Conservation (phyloP, 2,113 vertebrate genomes). For the Cyphomyrus discorhynchus region DNA sequence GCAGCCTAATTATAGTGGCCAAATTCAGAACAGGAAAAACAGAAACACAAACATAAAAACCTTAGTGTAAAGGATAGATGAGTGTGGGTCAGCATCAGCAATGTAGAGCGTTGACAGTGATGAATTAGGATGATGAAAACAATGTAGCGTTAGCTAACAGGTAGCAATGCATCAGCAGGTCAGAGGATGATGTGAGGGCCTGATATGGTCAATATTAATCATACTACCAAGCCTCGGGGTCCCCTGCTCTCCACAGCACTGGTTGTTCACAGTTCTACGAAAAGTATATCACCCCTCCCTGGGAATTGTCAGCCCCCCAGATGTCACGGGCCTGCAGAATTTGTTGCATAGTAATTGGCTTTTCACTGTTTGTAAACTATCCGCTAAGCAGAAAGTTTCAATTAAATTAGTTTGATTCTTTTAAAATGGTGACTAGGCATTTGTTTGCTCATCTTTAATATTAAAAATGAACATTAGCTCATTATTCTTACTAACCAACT, state of each 20-base stretch:
- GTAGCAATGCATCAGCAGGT: slow-evolving; percentile 22
- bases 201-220: slow-evolving; percentile 2
- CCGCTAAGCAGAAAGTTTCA: not conserved
- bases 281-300: not conserved
- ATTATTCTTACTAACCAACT: not conserved
- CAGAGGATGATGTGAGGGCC: slow-evolving; percentile 13
- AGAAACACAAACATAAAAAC: slow-evolving; percentile 18
- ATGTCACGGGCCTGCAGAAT: not conserved
- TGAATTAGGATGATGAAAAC: slow-evolving; percentile 29
- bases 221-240: not conserved
- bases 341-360: not conserved
- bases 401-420: not conserved
- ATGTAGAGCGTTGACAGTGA: slow-evolving; percentile 10
- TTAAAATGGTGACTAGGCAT: not conserved
- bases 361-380: not conserved
- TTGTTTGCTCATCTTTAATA: not conserved
- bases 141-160: slow-evolving; percentile 17
- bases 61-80: not conserved
- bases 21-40: not conserved
- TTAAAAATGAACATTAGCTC: not conserved
- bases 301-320: not conserved
- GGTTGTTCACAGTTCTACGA: not conserved
- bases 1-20: not conserved
- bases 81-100: slow-evolving; percentile 16
- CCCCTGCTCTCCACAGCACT: not conserved